These are phyloP conservation scores for Drosophila sulfurigaster DNA, from an alignment of 1,140 invertebrate genomes.

Conservation along the genomic window DNA sequence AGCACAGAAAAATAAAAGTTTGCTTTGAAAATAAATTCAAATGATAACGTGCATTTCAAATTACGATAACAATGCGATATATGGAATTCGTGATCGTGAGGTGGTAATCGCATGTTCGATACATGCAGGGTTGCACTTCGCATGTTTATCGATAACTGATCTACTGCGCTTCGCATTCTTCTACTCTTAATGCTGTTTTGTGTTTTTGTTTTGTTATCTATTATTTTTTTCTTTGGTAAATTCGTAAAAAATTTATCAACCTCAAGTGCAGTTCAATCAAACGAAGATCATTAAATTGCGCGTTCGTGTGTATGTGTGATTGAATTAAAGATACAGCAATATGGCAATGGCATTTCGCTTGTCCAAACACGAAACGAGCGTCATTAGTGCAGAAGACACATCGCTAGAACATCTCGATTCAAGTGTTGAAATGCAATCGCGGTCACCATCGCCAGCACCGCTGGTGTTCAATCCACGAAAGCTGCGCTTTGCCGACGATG, in stretches of 20 bases:
- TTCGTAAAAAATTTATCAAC: neutral
- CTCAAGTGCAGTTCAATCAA: constrained; percentile 15
- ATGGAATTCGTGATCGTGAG: neutral
- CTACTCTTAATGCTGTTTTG: constrained; percentile 58
- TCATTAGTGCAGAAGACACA: constrained; percentile 56
- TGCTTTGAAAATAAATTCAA: neutral
- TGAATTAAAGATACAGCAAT: constrained; percentile 9
- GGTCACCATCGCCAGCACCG: constrained; percentile 71
- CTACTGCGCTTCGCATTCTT: constrained; percentile 56
- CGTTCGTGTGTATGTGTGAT: constrained; percentile 1
- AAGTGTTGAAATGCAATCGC: constrained; percentile 76
- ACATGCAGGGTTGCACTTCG: neutral
- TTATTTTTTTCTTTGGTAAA: constrained; percentile 40
- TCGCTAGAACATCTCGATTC: constrained; percentile 66
- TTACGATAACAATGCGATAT: neutral
- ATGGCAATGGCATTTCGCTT: constrained; percentile 72
- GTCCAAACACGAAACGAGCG: constrained; percentile 69
- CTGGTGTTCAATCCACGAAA: constrained; percentile 75
- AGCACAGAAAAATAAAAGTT: too few species aligned
- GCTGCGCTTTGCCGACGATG: constrained; percentile 74
- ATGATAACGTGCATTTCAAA: neutral
- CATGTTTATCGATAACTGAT: constrained; percentile 40
- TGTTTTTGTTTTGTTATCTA: constrained; percentile 66
- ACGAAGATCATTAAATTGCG: constrained; percentile 5
- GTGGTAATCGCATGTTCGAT: neutral